Conservation (phyloP, 2,113 vertebrate species). For the Noturus placidus region DNA sequence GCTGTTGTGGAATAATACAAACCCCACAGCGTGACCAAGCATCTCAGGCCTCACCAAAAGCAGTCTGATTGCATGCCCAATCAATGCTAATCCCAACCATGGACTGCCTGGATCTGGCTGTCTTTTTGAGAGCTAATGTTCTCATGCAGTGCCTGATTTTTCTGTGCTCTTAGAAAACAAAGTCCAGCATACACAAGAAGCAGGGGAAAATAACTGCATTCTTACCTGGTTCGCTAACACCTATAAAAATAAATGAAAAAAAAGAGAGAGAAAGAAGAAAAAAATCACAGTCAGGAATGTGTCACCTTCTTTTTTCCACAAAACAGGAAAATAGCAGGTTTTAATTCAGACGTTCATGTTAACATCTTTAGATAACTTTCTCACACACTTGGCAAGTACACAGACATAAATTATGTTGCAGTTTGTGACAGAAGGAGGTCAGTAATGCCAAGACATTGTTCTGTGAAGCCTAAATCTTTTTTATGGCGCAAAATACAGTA, state of each 20-base stretch:
- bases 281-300: slow-evolving; percentile 15
- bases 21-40: slow-evolving; percentile 11
- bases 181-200: slow-evolving; percentile 8
- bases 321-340: background rate
- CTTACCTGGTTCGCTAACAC: slow-evolving; percentile 54
- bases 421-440: slow-evolving; percentile 3
- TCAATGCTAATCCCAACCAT: slow-evolving; percentile 30
- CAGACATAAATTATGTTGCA: background rate
- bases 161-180: slow-evolving; percentile 3
- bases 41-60: background rate
- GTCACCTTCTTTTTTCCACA: background rate
- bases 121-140: background rate
- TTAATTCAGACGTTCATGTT: background rate
- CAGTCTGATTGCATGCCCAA: slow-evolving; percentile 33
- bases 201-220: slow-evolving; percentile 4
- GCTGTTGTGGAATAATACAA: slow-evolving; percentile 23
- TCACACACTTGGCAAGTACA: background rate
- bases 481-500: too few species aligned
- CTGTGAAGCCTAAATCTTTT: background rate
- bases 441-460: background rate
- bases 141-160: slow-evolving; percentile 11
- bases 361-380: slow-evolving; percentile 1
- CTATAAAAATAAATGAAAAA: slow-evolving; percentile 38
- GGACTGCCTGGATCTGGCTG: background rate
- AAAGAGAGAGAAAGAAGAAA: background rate